Conservation (phyloP, 2,113 vertebrate genomes). For the Mirounga angustirostris region DNA sequence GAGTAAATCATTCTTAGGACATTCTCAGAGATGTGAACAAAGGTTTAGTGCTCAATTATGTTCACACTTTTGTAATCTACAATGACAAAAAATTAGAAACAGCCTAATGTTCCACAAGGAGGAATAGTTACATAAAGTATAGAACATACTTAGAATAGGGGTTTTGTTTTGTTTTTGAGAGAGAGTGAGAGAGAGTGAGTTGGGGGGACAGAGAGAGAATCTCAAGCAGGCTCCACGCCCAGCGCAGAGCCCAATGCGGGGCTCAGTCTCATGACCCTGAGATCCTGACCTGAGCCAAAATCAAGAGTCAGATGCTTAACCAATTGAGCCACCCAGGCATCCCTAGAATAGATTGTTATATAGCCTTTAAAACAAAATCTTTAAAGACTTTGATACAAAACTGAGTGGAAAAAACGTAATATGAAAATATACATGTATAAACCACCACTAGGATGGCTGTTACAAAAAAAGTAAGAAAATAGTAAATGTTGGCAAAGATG, state of each 20-base stretch:
- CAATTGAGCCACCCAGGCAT: background rate
- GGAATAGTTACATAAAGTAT: background rate
- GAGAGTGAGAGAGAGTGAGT: background rate
- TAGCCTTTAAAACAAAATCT: background rate
- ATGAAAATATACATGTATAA: constrained; percentile 4
- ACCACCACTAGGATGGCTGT: background rate
- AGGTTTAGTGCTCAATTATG: background rate
- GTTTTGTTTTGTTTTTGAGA: background rate
- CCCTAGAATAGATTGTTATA: background rate
- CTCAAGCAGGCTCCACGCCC: background rate
- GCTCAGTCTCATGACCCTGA: background rate
- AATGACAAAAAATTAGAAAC: background rate
- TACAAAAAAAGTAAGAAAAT: background rate
- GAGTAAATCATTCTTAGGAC: background rate
- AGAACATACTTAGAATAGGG: background rate
- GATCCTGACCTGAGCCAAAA: background rate
- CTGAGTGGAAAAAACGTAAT: background rate
- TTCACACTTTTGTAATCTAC: background rate
- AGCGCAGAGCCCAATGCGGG: background rate
- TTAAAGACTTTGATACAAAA: background rate
- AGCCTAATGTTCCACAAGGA: background rate
- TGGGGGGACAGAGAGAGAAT: background rate
- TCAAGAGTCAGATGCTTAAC: background rate
- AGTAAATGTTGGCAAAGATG: background rate
- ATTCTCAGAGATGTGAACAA: background rate